Evolutionary conservation across 2,797 vertebrate species (phyloP), one percentile per base, ranked within the genome.

Genomic region (Poecilia gillii): DNA sequence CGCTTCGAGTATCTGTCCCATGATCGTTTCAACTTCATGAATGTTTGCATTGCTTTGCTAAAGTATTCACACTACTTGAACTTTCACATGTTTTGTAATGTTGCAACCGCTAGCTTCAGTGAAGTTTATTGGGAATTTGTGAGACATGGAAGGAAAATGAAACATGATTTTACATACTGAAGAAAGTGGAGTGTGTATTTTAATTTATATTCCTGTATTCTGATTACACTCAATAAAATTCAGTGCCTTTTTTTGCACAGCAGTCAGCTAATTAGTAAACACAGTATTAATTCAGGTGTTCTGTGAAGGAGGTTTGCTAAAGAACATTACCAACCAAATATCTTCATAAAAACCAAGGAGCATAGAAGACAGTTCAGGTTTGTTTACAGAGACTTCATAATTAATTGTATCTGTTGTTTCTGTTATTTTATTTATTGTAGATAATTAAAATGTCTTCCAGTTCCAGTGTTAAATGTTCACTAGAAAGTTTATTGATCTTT

Each of bases 1-100:
- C 41, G 53, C 28, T 81, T 59, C 74, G 5, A 55, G 59, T 84
- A 59, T 68, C 18, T 57, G 55, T 81, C 31, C 6, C 72, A 23
- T 64, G 70, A 76, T 28, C 33, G 16, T 43, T 43, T 31, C 25
- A 31, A 12, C 28, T 49, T 68, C 79, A 47, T 49, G 36, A 53
- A 77, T 6, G 5, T 23, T 66, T 7, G n/a, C 66, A 70, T 23
- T 43, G 39, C 39, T 25, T 45, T 23, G 33, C 62, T 20, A 11
- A 43, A 43, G 39, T n/a, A n/a, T 70, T 70, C 23, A 13, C 39
- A 5, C 23, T 12, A 12, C 11, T n/a, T n/a, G 11, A 43, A n/a
- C 66, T 43, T 70, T n/a, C 43, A 13, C 39, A 43, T 12, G 23
- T 41, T 25, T 41, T 41, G 20, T 68, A 12, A 43, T 25, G 39